A percentile compares a stretch with the other conserved stretches of the same genome.
These are phyloP conservation scores for Agriopis leucophaearia DNA, from an alignment of 2,888 invertebrate genomes.

Conservation along the genomic window DNA sequence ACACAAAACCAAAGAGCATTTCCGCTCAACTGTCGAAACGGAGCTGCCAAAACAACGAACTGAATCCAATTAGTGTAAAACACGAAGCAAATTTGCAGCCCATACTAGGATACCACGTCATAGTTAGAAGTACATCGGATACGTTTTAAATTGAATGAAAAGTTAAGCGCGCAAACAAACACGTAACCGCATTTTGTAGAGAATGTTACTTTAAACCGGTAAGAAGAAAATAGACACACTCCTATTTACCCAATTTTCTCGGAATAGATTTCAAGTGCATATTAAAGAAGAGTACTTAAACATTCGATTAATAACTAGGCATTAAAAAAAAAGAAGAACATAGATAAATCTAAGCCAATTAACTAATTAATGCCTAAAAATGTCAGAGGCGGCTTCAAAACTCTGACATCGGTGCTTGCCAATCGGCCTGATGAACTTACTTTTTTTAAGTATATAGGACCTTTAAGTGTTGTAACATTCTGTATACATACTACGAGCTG, in stretches of 20 bases:
- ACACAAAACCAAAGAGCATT: constrained; percentile 36
- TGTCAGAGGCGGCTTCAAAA: too few relatives aligned
- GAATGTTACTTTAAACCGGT: background rate
- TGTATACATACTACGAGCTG: background rate
- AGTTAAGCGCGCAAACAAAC: constrained; percentile 52
- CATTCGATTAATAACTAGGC: too few relatives aligned
- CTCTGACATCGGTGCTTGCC: too few relatives aligned
- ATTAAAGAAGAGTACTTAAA: too few relatives aligned
- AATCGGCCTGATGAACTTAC: too few relatives aligned
- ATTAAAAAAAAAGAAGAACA: too few relatives aligned
- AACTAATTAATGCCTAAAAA: too few relatives aligned
- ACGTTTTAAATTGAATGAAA: constrained; percentile 61
- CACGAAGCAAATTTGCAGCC: constrained; percentile 53
- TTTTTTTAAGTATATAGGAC: too few relatives aligned
- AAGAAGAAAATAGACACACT: background rate
- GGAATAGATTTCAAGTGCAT: too few relatives aligned
- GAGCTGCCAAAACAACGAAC: constrained; percentile 42
- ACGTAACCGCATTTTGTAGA: constrained; percentile 30
- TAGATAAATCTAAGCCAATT: too few relatives aligned
- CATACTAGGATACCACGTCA: constrained; percentile 58
- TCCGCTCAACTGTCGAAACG: constrained; percentile 24
- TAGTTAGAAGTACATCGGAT: constrained; percentile 54
- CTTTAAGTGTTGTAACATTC: background rate
- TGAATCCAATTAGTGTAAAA: constrained; percentile 55
- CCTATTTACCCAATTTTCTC: too few relatives aligned